Base-by-base conservation (phyloP, 2,888 invertebrate species). In the Pachydiplax longipennis region DNA sequence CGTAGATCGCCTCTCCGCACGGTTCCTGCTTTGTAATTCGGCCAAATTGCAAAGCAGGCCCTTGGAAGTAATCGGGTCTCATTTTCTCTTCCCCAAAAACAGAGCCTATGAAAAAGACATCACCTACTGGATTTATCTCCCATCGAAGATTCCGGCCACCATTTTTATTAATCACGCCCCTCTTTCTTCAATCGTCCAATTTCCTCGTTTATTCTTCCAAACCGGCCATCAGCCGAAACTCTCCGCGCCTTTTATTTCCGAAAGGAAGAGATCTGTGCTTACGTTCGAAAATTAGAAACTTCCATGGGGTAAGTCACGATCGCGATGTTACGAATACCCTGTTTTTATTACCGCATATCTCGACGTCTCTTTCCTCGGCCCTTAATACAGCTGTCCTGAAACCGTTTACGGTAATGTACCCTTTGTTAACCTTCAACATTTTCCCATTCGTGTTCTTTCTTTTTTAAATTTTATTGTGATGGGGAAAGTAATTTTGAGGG, bases 31-130 rank as follows among this genome's bases (percentile, higher is more conserved):
- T 65, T 65, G 65, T 65, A 22, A 65, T 65, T 65, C 65, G 22
- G 65, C 65, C 22, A 65, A 65, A 65, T 65, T 65, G 65, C 65
- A 65, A 65, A 65, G n/a, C 65, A 10, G n/a, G 61, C 22, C 25
- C 25, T 65, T 65, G 65, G 10, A 65, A 65, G 8, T 65, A 65
- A 65, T 22, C 25, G 65, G n/a, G 65, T n/a, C 65, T 65, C 65
- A 65, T 65, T 65, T 65, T 65, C 22, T 65, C 18, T 25, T n/a
- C 65, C 65, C 65, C n/a, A 22, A 65, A 65, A n/a, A 8, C 22
- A 8, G 25, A 25, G 31, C 58, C 83, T 35, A 83, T 83, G 58
- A 83, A 83, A 83, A 83, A 83, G 83, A 83, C 58, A 83, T 83
- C 83, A 83, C 25, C 83, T 83, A 58, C 58, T 58, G 12, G 22